Evolutionary conservation across 2,888 invertebrate genomes (phyloP), one percentile per base, ranked within the genome.

Genomic region (Drosophila mimica): DNA sequence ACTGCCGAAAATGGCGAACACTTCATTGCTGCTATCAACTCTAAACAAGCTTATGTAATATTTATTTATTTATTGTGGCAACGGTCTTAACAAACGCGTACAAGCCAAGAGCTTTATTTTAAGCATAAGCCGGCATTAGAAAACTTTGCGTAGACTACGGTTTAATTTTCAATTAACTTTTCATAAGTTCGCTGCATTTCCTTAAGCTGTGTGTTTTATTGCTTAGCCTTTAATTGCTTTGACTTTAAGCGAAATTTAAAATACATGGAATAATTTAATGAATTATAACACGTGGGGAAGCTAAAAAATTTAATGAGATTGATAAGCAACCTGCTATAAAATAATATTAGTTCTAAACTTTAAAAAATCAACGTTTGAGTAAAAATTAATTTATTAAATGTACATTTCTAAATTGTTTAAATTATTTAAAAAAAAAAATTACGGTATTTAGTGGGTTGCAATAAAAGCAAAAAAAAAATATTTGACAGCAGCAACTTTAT

Each of bases 31-130:
- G 43, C 28, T 15, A 43, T 38, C 33, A 36, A 25, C 53, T 46
- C 7, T 15, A 59, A 54, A 28, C 43, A 28, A 25, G 54, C 78
- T 73, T 78, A 69, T 61, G 28, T 77, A 68, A 76, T 54, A 20
- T 48, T 20, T 46, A 33, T 40, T 25, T 25, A 25, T 25, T 25
- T 25, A 25, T 25, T 49, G 28, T 30, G 20, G 28, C 28, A 30
- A 11, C 25, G 25, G 11, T 36, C 40, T 43, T 25, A 4, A 43
- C 6, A 31, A 25, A n/a, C 7, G 25, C 2, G 11, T 30, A n/a
- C 7, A 28, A 31, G 17, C 33, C 40, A 28, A 8, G 3, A 15
- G 49, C 38, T n/a, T 64, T n/a, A 13, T 13, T 38, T 31, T 34
- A 34, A 25, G 54, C 54, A 4, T n/a, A 57, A 40, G 20, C 49